Evolutionary conservation across 2,113 vertebrate genomes (phyloP), one percentile per base, ranked within the genome.

Genomic region (Alaudala cheleensis): DNA sequence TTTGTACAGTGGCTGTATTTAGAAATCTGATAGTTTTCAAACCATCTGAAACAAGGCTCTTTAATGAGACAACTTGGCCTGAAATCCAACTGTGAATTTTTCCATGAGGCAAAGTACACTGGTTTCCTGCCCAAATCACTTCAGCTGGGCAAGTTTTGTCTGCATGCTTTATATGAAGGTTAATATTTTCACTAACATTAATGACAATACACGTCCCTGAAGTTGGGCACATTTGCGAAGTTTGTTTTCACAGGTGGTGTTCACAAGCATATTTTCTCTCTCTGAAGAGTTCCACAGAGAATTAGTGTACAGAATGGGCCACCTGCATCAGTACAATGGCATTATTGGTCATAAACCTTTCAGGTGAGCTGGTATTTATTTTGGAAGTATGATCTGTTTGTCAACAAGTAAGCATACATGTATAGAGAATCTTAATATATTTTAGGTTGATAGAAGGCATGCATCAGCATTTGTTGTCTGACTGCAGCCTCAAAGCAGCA

Each of bases 81-180:
- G 77, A 89, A 93, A 91, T 71, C 49, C 85, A 95, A 95, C 83
- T 19, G 5, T 50, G 65, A 80, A 33, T 86, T 94, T 90, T 93
- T 76, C 53, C 72, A 73, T 20, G 13, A 95, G 83, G 71, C 13
- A 5, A 85, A 79, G 73, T 60, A 86, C 54, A 53, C 65, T 62
- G 45, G 11, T 91, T 88, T 88, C 88, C 87, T 66, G 51, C 42
- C 39, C 18, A 29, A 44, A 53, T 58, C 54, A 39, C 14, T 21
- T 37, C 24, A 84, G 34, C 39, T 31, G 28, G 78, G 37, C 29
- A 47, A 79, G 19, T 65, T 88, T 82, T 86, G 19, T 49, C 19
- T 83, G 37, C 88, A 65, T 76, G 86, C 92, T 92, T 78, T 88
- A 90, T 86, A 42, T 4, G 2, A 70, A 92, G 60, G 21, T 66